Evolutionary conservation across 2,113 vertebrate species (phyloP), one percentile per base, ranked within the genome.

Genomic region (Tetrao urogallus): DNA sequence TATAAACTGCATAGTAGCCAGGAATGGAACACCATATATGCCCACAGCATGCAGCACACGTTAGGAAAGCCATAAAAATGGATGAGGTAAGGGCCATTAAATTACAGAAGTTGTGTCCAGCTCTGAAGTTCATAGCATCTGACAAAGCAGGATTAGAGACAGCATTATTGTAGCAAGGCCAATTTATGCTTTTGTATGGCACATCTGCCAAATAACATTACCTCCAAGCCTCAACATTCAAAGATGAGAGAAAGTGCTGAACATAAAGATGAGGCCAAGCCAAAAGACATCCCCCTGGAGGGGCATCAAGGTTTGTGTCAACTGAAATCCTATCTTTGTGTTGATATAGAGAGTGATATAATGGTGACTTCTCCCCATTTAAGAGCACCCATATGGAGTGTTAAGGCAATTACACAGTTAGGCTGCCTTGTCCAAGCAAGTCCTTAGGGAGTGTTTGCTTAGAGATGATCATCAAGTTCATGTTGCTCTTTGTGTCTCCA

Each of bases 171-270:
- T 36, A 74, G 42, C 17, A 45, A 64, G 25, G 32, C 17, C 12
- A 2, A 40, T 78, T 6, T 9, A 60, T 19, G n/a, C 21, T n/a
- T 7, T 40, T 40, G 12, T 40, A 40, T 40, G 40, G 40, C 38
- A 40, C 45, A 47, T 8, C 28, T 10, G 45, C 24, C 70, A 91
- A 94, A 34, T 43, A 36, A 52, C 34, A 8, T 11, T 2, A 32
- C 0, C 0, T 60, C 27, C 38, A 50, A 28, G 5, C 21, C 13
- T 48, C 11, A 0, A 24, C 16, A 10, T 6, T 6, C 1, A 6
- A 64, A 48, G 43, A 32, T 1, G 30, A 73, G n/a, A 19, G 13
- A 63, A 76, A 88, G 63, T 1, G 6, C 88, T 30, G 45, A 11
- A 14, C 18, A 0, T 3, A 6, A 13, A 6, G 11, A 67, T 25